Evolutionary conservation across 2,797 vertebrate genomes (phyloP).

Genomic region (Xerus rutilus): DNA sequence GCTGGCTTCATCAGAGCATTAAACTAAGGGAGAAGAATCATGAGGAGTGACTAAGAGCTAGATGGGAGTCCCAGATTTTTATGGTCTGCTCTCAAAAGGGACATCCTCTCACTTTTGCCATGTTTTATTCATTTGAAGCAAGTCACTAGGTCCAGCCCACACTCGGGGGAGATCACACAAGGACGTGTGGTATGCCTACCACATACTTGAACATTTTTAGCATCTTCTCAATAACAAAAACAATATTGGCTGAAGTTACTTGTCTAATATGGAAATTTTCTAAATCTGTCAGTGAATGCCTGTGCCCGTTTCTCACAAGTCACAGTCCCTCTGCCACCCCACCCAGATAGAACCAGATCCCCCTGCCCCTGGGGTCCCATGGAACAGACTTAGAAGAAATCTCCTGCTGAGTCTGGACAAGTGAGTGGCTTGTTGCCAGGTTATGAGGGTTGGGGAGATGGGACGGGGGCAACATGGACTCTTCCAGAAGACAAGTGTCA

Average conservation of each 20-base stretch:
- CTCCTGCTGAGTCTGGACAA: background rate
- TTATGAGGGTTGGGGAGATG: background rate
- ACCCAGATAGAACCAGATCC: background rate
- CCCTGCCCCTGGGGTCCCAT: background rate
- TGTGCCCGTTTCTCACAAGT: background rate
- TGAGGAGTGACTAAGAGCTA: background rate
- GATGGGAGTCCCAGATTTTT: background rate
- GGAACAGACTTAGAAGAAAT: background rate
- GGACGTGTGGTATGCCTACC: background rate
- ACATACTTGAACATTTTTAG: slow-evolving; percentile 15
- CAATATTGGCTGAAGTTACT: background rate
- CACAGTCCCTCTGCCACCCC: background rate
- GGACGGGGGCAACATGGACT: background rate
- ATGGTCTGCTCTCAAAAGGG: background rate
- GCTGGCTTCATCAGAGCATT: background rate
- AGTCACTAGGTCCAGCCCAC: slow-evolving; percentile 11
- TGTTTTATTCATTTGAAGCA: slow-evolving; percentile 56
- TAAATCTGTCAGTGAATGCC: background rate
- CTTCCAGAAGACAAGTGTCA: background rate
- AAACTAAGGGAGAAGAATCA: background rate
- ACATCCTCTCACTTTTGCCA: background rate
- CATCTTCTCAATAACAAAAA: slow-evolving; percentile 56
- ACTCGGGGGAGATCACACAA: background rate
- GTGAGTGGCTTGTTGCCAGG: background rate
- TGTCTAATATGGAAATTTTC: slow-evolving; percentile 51